phyloP scores from a whole-genome alignment of 2,113 vertebrate genomes.

The Irena cyanogastra region DNA sequence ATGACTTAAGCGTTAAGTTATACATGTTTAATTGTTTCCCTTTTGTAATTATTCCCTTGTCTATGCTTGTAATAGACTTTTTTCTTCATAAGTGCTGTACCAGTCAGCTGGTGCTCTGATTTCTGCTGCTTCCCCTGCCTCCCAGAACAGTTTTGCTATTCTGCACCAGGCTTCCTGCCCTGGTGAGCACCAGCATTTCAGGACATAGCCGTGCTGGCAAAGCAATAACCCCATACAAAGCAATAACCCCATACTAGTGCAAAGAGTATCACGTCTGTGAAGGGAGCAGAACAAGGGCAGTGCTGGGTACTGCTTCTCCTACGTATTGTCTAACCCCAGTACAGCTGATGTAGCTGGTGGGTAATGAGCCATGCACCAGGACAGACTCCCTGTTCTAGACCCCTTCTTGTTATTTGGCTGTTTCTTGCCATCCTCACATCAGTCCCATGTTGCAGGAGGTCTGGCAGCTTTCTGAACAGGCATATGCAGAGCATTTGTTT shows the following conservation, averaged over 20 bases:
- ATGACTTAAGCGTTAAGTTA: background rate
- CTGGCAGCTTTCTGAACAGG: background rate
- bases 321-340: fast-evolving
- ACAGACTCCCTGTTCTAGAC: background rate
- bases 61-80: background rate
- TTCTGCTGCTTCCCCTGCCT: background rate
- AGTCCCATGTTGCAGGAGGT: background rate
- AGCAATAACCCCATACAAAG: background rate
- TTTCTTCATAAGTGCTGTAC: background rate
- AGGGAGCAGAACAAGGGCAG: background rate
- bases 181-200: fast-evolving
- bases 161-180: background rate
- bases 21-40: background rate
- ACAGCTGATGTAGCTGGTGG: background rate
- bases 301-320: background rate
- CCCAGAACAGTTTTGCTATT: background rate
- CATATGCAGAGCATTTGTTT: fast-evolving
- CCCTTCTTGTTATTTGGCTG: background rate
- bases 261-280: background rate
- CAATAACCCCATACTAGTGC: fast-evolving
- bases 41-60: background rate
- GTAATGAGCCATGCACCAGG: background rate
- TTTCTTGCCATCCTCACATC: background rate
- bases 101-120: background rate
- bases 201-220: background rate